Evolutionary conservation across 2,888 invertebrate genomes (phyloP).

Genomic region (Lamellibrachia columna): DNA sequence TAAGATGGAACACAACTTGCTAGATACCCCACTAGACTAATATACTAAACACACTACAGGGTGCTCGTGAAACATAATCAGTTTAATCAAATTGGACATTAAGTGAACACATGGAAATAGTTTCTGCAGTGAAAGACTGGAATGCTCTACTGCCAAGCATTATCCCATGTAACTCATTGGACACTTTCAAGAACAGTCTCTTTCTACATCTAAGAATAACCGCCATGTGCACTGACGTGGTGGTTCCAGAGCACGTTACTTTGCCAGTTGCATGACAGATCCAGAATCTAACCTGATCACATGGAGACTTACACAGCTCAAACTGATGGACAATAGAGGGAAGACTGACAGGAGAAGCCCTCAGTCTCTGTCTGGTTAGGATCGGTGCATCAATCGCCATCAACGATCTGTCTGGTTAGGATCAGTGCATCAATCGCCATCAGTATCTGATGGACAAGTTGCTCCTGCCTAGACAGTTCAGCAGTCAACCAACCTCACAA

Average conservation of each 20-base stretch:
- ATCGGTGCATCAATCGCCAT: not conserved
- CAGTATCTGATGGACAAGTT: not conserved
- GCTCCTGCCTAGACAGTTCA: not conserved
- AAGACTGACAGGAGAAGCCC: not conserved
- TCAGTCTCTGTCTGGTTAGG: not conserved
- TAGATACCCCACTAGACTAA: not conserved
- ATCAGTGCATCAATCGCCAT: not conserved
- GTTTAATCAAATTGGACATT: not conserved
- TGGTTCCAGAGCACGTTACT: not conserved
- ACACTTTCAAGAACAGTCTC: conserved; percentile 6
- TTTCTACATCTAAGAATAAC: too few species aligned
- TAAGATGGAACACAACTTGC: not conserved
- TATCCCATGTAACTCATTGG: not conserved
- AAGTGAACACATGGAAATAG: not conserved
- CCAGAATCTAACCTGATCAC: not conserved
- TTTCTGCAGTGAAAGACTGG: not conserved
- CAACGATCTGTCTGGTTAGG: not conserved
- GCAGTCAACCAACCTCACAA: not conserved
- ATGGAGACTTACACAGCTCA: not conserved
- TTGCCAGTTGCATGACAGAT: not conserved
- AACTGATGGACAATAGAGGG: not conserved
- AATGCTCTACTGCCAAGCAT: not conserved
- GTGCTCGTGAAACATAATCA: not conserved
- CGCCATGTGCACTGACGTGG: not conserved
- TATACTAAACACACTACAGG: not conserved